phyloP scores from a whole-genome alignment of 2,888 invertebrate species.

The Lepidonotus clava region DNA sequence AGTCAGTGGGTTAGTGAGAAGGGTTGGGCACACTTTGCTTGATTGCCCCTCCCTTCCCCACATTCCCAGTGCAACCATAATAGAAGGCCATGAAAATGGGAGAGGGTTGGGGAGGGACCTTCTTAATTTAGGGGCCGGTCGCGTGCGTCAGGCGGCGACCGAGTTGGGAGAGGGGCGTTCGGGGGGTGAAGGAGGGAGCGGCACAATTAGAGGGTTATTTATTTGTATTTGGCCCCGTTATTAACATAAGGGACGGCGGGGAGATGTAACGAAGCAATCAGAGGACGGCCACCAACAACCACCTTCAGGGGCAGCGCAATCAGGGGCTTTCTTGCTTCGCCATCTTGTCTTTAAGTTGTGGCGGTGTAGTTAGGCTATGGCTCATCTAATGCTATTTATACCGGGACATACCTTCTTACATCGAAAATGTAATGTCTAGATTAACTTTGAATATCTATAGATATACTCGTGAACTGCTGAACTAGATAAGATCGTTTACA shows the following conservation, averaged over 20 bases:
- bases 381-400: too few relatives aligned
- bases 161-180: not conserved
- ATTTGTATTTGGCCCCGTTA: slow-evolving; percentile 39
- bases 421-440: too few relatives aligned
- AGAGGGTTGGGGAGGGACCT: not conserved
- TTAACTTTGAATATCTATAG: too few relatives aligned
- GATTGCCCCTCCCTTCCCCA: not conserved
- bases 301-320: not conserved
- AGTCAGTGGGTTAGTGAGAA: too few relatives aligned
- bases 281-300: not conserved
- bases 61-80: not conserved
- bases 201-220: slow-evolving; percentile 38
- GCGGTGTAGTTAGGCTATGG: too few relatives aligned
- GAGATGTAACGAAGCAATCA: slow-evolving; percentile 44
- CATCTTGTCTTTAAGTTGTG: too few relatives aligned
- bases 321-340: not conserved
- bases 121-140: slow-evolving; percentile 2
- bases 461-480: too few relatives aligned
- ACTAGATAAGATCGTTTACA: too few relatives aligned
- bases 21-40: not conserved
- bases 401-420: too few relatives aligned
- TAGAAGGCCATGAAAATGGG: not conserved
- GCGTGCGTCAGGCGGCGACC: slow-evolving; percentile 1
- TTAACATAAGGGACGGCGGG: slow-evolving; percentile 26
- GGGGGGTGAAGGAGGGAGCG: not conserved